Conservation (phyloP, 2,888 invertebrate species). For the Callinectes sapidus region DNA sequence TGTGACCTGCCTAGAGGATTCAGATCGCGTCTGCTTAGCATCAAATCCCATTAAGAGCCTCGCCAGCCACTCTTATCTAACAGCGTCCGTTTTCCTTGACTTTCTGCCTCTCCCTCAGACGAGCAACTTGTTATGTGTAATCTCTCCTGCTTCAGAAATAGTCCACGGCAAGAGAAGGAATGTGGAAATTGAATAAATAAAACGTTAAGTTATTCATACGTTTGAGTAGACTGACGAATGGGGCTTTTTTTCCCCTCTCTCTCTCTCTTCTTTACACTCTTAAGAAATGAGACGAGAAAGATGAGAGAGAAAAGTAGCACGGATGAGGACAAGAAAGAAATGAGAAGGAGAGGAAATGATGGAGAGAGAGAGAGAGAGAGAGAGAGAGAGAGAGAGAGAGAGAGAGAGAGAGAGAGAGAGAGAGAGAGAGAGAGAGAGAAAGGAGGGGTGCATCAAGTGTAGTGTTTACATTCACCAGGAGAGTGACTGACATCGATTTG, state of each 20-base stretch:
- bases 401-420: background rate
- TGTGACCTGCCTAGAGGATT: slow-evolving; percentile 55
- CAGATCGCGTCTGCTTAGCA: slow-evolving; percentile 61
- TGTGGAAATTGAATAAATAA: background rate
- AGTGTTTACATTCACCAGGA: slow-evolving; percentile 26
- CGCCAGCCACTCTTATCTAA: slow-evolving; percentile 26
- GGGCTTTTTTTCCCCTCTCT: background rate
- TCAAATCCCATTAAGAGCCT: slow-evolving; percentile 60
- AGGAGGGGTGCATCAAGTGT: slow-evolving; percentile 28
- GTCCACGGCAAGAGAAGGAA: background rate
- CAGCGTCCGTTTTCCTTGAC: slow-evolving; percentile 54
- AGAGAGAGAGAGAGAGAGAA: background rate
- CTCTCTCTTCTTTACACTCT: background rate
- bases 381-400: background rate
- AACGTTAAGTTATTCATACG: background rate
- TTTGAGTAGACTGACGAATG: background rate
- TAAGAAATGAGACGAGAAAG: background rate
- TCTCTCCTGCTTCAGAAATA: background rate
- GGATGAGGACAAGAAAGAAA: background rate
- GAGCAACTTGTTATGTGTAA: slow-evolving; percentile 1
- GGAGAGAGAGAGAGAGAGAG: background rate
- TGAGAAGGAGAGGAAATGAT: background rate
- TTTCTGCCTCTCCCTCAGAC: slow-evolving; percentile 42
- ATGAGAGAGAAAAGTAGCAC: background rate
- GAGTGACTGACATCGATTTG: slow-evolving; percentile 36